phyloP scores from a whole-genome alignment of 2,113 vertebrate genomes.

The Mus pahari region DNA sequence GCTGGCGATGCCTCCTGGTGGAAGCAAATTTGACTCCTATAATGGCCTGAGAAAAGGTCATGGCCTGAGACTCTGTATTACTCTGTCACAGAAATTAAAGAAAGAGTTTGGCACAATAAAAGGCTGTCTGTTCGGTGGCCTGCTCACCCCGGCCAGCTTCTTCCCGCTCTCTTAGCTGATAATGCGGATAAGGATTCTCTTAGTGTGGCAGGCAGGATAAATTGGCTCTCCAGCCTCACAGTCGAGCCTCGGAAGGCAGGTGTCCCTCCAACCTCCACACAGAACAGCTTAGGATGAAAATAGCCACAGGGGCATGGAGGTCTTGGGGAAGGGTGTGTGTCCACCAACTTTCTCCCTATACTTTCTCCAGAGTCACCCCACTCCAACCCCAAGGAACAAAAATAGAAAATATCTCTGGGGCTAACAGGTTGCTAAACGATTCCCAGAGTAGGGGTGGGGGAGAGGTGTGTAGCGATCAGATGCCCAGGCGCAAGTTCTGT shows the following conservation, averaged over 20 bases:
- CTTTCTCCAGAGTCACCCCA: background rate
- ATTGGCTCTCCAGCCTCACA: background rate
- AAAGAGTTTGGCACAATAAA: conserved; percentile 43
- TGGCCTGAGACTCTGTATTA: background rate
- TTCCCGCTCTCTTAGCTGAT: conserved; percentile 18
- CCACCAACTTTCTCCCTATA: background rate
- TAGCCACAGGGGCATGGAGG: background rate
- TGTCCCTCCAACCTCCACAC: background rate
- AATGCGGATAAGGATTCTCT: background rate
- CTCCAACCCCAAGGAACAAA: background rate
- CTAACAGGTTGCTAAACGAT: background rate
- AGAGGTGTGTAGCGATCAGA: background rate
- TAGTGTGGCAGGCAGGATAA: background rate
- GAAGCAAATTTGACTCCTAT: conserved; percentile 26
- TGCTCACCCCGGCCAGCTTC: background rate
- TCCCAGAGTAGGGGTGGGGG: background rate
- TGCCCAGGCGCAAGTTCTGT: background rate
- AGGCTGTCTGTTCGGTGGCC: background rate
- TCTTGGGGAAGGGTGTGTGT: background rate
- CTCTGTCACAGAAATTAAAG: conserved; percentile 60
- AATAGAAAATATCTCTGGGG: background rate
- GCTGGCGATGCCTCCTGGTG: background rate
- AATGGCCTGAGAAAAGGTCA: conserved; percentile 30
- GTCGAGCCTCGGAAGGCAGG: background rate
- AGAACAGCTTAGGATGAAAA: background rate